phyloP scores from a whole-genome alignment of 2,888 invertebrate species.

The Cheilosia impressa region DNA sequence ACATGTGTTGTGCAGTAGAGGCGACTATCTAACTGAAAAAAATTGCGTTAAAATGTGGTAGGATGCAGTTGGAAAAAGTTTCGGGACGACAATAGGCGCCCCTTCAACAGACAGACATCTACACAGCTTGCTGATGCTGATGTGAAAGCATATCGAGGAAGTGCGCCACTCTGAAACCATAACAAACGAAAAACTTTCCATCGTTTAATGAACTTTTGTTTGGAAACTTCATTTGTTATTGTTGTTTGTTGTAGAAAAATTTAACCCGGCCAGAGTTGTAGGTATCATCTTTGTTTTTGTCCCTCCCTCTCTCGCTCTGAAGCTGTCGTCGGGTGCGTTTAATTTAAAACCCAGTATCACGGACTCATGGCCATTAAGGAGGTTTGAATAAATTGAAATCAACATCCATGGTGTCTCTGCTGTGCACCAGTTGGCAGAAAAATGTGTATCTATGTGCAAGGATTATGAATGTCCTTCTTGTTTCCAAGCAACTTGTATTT shows the following conservation, averaged over 20 bases:
- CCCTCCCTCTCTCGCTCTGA: neutral
- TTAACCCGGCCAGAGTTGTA: neutral
- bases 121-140: constrained; percentile 32
- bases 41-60: constrained; percentile 9
- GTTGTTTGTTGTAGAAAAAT: constrained; percentile 10
- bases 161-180: constrained; percentile 45
- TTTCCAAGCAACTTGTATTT: too few species aligned
- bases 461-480: too few species aligned
- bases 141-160: constrained; percentile 61
- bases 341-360: constrained; percentile 21
- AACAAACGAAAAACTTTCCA: constrained; percentile 53
- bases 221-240: constrained; percentile 19
- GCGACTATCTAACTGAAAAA: neutral
- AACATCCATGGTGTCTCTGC: neutral
- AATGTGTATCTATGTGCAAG: neutral
- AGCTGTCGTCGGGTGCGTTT: neutral
- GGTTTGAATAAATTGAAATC: constrained; percentile 10
- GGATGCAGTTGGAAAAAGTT: constrained; percentile 24
- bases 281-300: too few species aligned
- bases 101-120: constrained; percentile 37
- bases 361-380: constrained; percentile 15
- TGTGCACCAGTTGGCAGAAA: neutral
- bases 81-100: constrained; percentile 35
- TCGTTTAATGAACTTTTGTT: constrained; percentile 62
- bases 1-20: neutral